Evolutionary conservation across 2,113 vertebrate species (phyloP).

Genomic region (Bungarus multicinctus): DNA sequence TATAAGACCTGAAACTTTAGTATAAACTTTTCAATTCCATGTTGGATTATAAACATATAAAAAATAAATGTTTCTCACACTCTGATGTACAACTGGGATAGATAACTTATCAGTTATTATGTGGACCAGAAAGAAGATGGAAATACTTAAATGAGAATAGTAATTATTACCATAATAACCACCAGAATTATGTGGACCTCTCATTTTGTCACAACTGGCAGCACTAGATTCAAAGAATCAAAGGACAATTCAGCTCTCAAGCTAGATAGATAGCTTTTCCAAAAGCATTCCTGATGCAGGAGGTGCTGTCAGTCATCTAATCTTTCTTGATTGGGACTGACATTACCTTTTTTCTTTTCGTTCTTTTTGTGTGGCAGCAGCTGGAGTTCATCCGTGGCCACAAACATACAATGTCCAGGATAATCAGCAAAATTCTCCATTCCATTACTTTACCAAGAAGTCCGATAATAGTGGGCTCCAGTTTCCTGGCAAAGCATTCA

Average conservation of each 20-base stretch:
- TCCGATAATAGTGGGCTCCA: not conserved
- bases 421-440: not conserved
- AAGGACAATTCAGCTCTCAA: not conserved
- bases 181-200: not conserved
- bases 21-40: not conserved
- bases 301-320: not conserved
- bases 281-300: not conserved
- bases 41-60: not conserved
- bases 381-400: conserved; percentile 10
- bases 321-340: not conserved
- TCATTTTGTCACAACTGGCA: not conserved
- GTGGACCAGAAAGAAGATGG: not conserved
- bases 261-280: not conserved
- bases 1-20: not conserved
- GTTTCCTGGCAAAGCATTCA: not conserved
- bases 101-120: not conserved
- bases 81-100: not conserved
- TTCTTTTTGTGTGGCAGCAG: not conserved
- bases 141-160: not conserved
- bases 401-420: not conserved
- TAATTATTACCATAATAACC: not conserved
- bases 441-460: not conserved
- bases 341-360: not conserved
- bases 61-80: not conserved
- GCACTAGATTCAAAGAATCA: not conserved